Conservation (phyloP, 2,888 invertebrate species). For the Eupithecia abbreviata region DNA sequence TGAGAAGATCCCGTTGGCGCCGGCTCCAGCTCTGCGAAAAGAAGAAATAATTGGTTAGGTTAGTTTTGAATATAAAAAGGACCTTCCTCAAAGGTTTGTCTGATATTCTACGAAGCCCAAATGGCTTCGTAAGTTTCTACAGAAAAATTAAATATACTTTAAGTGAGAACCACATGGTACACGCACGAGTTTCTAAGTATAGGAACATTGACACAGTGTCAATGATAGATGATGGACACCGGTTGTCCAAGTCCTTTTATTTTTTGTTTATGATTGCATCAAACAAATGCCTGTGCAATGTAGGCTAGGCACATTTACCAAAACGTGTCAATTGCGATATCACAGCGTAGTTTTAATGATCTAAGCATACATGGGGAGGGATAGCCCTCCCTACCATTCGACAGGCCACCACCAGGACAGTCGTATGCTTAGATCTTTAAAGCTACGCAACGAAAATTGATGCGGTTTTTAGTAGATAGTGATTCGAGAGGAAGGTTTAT, state of each 20-base stretch:
- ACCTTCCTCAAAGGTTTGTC: too few relatives aligned
- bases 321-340: background rate
- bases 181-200: background rate
- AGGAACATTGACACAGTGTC: background rate
- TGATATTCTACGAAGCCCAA: too few relatives aligned
- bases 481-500: too few relatives aligned
- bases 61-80: background rate
- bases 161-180: background rate
- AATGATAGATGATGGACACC: background rate
- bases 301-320: background rate
- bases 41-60: slow-evolving; percentile 26
- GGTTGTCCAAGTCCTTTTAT: background rate
- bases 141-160: background rate
- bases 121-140: background rate
- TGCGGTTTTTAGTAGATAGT: too few relatives aligned
- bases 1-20: slow-evolving; percentile 96
- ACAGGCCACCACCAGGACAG: too few relatives aligned
- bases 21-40: slow-evolving; percentile 91
- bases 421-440: background rate
- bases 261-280: background rate
- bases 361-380: too few relatives aligned
- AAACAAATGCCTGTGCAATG: too few relatives aligned
- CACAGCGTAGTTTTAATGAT: too few relatives aligned
- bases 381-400: too few relatives aligned
- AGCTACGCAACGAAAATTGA: too few relatives aligned